Percentiles rank a stretch among this genome's conserved stretches.
These are phyloP conservation scores for Cheilosia variabilis DNA, from an alignment of 2,888 invertebrate species.

Conservation along the genomic window DNA sequence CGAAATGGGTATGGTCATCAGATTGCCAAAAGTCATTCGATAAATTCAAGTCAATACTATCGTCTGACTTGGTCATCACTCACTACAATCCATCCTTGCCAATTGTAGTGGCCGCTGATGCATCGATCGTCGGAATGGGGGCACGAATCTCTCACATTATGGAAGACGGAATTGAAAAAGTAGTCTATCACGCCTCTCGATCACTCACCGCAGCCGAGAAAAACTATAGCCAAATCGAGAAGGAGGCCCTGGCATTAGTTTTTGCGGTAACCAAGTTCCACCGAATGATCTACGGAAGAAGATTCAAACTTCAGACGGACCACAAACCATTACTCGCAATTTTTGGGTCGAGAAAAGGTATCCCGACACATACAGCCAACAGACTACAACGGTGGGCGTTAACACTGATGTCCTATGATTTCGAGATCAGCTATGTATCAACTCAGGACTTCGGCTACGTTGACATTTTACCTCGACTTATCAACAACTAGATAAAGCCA, in stretches of 20 bases:
- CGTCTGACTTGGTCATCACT: conserved; percentile 1
- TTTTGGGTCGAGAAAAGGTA: conserved; percentile 77
- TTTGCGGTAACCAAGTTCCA: conserved; percentile 12
- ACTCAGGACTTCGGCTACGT: conserved; percentile 60
- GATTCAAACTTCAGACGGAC: conserved; percentile 77
- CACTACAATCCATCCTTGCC: conserved; percentile 7
- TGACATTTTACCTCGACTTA: conserved; percentile 62
- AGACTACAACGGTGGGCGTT: conserved; percentile 79
- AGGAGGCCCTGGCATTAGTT: conserved; percentile 8
- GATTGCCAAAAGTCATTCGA: conserved; percentile 29
- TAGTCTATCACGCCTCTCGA: conserved; percentile 1
- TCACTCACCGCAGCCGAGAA: conserved; percentile 18
- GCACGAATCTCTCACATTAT: neutral
- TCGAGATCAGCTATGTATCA: conserved; percentile 18
- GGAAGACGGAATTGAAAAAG: conserved; percentile 5
- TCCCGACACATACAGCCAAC: conserved; percentile 70
- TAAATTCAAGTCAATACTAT: conserved; percentile 33
- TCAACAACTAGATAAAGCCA: conserved; percentile 30
- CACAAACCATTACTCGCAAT: conserved; percentile 81
- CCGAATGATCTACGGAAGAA: conserved; percentile 12
- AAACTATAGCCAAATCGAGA: conserved; percentile 60
- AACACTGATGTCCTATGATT: conserved; percentile 30
- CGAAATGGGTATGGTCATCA: conserved; percentile 1
- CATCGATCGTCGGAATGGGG: conserved; percentile 1
- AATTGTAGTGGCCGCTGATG: conserved; percentile 13